These are phyloP conservation scores for Montifringilla adamsi DNA, from an alignment of 2,113 vertebrate species.

Conservation along the genomic window DNA sequence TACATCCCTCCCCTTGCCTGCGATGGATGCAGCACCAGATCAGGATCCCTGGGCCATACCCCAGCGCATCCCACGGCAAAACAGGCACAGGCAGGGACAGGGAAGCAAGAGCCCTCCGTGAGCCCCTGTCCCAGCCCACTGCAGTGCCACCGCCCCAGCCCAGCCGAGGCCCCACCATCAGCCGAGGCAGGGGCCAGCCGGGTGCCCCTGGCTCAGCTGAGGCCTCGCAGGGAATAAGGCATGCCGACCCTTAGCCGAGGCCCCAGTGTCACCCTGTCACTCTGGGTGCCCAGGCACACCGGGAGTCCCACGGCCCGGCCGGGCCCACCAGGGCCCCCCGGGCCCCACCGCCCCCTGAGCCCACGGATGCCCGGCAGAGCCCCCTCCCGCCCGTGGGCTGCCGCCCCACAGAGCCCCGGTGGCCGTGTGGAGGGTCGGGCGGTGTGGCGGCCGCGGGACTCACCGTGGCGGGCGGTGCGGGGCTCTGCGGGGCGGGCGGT, in stretches of 20 bases:
- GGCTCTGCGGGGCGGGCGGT: neutral
- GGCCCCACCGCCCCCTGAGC: neutral
- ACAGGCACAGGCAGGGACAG: neutral
- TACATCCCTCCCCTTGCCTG: fast-evolving
- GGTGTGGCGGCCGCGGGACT: neutral
- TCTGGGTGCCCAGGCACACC: neutral
- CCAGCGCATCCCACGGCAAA: neutral
- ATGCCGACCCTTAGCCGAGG: neutral
- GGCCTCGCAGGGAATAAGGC: neutral
- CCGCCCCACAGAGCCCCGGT: neutral
- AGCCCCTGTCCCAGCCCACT: neutral
- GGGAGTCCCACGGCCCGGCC: neutral
- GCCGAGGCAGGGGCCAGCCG: neutral
- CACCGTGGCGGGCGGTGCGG: neutral
- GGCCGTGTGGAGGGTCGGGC: neutral
- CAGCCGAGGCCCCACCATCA: neutral
- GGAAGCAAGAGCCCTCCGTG: neutral
- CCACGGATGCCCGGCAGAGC: neutral
- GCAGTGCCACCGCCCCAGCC: neutral
- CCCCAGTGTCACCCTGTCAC: neutral
- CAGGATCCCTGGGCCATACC: neutral
- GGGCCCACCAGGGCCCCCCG: neutral
- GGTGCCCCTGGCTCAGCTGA: neutral
- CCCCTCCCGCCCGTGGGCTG: neutral
- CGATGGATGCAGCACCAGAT: neutral